Conservation (phyloP, 2,888 invertebrate species). For the Drosophila anomelani region DNA sequence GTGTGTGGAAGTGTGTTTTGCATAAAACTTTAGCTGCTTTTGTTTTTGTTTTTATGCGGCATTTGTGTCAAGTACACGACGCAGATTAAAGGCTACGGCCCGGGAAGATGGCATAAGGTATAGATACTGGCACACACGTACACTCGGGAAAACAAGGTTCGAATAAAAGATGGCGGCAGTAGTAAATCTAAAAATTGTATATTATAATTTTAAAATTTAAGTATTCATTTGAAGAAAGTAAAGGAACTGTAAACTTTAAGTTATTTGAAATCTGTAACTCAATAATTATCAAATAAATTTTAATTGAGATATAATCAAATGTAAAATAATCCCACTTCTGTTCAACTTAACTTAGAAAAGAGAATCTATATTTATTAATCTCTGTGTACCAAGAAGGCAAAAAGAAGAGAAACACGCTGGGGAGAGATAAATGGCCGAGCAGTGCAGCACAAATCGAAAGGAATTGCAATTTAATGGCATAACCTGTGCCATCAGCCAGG, state of each 20-base stretch:
- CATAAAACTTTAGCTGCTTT: constrained; percentile 55
- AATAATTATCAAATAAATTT: fast-evolving
- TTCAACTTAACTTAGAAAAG: background rate
- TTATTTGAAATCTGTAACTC: background rate
- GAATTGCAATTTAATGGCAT: constrained; percentile 74
- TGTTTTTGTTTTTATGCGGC: constrained; percentile 67
- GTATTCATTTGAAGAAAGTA: background rate
- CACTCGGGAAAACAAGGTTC: background rate
- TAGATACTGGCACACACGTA: constrained; percentile 28
- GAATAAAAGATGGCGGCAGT: too few species aligned
- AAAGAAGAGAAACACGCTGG: background rate
- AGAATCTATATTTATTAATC: background rate
- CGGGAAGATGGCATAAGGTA: constrained; percentile 68
- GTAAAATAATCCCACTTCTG: too few species aligned
- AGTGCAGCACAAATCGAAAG: constrained; percentile 71
- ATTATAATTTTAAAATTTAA: too few species aligned
- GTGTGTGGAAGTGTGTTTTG: constrained; percentile 39
- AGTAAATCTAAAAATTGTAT: background rate
- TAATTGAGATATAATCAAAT: background rate
- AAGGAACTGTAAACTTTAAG: background rate
- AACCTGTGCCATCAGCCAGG: constrained; percentile 58
- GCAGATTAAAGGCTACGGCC: constrained; percentile 75
- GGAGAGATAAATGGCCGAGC: constrained; percentile 64
- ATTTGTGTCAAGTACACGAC: constrained; percentile 78
- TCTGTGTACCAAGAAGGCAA: background rate